phyloP scores from a whole-genome alignment of 1,140 invertebrate species.

The Plodia interpunctella region DNA sequence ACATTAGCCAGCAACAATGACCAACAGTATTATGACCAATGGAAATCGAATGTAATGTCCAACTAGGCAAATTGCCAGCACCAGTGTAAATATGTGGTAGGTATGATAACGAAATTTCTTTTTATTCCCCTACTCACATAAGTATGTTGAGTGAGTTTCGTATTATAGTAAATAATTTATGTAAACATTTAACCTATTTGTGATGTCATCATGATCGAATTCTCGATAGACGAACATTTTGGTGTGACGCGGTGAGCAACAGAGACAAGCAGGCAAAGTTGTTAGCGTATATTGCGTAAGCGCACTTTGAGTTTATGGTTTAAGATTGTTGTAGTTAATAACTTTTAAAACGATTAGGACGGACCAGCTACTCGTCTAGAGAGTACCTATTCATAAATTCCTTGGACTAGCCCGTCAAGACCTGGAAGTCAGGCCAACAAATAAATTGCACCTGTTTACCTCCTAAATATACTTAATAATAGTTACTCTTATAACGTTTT shows the following conservation, averaged over 20 bases:
- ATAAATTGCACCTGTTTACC: too few relatives aligned
- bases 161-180: not conserved
- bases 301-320: not conserved
- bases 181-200: not conserved
- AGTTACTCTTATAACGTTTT: too few relatives aligned
- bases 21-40: too few relatives aligned
- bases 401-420: too few relatives aligned
- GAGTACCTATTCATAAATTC: too few relatives aligned
- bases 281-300: not conserved
- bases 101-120: not conserved
- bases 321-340: too few relatives aligned
- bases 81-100: not conserved
- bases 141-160: not conserved
- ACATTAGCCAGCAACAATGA: constrained; percentile 18
- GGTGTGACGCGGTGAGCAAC: not conserved
- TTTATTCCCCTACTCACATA: not conserved
- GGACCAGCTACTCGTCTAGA: too few relatives aligned
- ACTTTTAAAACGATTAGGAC: too few relatives aligned
- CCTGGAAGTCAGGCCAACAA: too few relatives aligned
- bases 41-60: constrained; percentile 5
- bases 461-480: too few relatives aligned
- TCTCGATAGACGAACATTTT: not conserved
- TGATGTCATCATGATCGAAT: not conserved
- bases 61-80: constrained; percentile 26
- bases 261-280: not conserved